phyloP scores from a whole-genome alignment of 2,888 invertebrate species.

The Tupiocoris notatus region DNA sequence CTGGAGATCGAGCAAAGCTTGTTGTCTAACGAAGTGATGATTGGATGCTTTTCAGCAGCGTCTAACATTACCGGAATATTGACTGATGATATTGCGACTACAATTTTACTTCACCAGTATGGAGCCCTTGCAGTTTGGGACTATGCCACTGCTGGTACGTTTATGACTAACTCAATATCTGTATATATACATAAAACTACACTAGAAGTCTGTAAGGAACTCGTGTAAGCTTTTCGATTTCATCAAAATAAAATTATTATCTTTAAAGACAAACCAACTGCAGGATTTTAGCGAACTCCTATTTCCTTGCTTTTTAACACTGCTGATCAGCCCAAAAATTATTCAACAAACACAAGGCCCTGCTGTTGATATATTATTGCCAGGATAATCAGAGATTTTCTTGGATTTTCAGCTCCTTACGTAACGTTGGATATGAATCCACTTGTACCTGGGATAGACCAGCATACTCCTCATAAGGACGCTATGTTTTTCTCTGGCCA shows the following conservation, averaged over 20 bases:
- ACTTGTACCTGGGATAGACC: conserved; percentile 66
- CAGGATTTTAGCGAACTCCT: too few relatives aligned
- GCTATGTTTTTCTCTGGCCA: conserved; percentile 86
- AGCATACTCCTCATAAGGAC: conserved; percentile 74
- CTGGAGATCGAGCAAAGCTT: conserved; percentile 62
- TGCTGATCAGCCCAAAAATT: too few relatives aligned
- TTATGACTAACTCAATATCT: too few relatives aligned
- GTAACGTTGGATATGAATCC: conserved; percentile 83
- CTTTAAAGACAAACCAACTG: too few relatives aligned
- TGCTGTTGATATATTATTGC: too few relatives aligned
- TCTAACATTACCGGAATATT: conserved; percentile 88
- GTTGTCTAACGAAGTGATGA: conserved; percentile 62
- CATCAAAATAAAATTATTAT: too few relatives aligned
- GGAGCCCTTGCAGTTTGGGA: conserved; percentile 88
- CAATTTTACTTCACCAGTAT: conserved; percentile 75
- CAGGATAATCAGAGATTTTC: too few relatives aligned
- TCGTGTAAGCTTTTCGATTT: too few relatives aligned
- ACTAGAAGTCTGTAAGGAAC: too few relatives aligned
- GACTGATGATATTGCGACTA: conserved; percentile 78
- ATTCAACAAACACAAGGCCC: too few relatives aligned
- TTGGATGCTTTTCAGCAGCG: conserved; percentile 83
- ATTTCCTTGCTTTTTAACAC: too few relatives aligned
- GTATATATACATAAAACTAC: too few relatives aligned
- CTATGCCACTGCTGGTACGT: conserved; percentile 72
- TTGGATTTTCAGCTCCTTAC: conserved; percentile 66